phyloP scores from a whole-genome alignment of 2,888 invertebrate species.

The Oscheius onirici region DNA sequence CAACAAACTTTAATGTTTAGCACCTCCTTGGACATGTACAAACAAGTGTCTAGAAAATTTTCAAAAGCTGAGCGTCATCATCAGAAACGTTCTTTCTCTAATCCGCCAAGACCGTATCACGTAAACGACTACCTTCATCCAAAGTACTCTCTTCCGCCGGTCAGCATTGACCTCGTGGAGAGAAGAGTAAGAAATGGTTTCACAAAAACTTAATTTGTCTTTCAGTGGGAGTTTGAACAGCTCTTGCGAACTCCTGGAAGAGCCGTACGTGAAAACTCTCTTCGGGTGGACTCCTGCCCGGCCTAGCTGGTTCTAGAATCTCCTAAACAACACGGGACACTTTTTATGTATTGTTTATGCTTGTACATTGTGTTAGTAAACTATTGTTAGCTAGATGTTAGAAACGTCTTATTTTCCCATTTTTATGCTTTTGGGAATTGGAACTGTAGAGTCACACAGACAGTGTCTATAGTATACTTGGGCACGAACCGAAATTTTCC shows the following conservation, averaged over 20 bases:
- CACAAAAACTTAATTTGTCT: not conserved
- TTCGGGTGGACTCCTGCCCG: slow-evolving; percentile 15
- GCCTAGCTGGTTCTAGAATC: not conserved
- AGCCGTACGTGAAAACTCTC: slow-evolving; percentile 21
- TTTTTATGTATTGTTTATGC: too few relatives aligned
- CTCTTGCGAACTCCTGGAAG: slow-evolving; percentile 36
- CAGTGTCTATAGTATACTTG: too few relatives aligned
- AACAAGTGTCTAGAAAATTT: slow-evolving; percentile 31
- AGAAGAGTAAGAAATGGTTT: slow-evolving; percentile 34
- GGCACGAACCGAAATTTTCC: too few relatives aligned
- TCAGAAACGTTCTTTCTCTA: slow-evolving; percentile 20
- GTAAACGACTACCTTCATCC: slow-evolving; percentile 58
- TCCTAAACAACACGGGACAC: slow-evolving; percentile 6
- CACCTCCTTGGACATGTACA: slow-evolving; percentile 35
- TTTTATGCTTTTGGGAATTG: too few relatives aligned
- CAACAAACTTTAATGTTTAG: slow-evolving; percentile 20
- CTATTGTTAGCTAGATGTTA: too few relatives aligned
- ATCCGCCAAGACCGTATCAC: slow-evolving; percentile 31
- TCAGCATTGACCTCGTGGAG: slow-evolving; percentile 44
- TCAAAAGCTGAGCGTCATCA: slow-evolving; percentile 15
- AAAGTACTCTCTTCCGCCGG: slow-evolving; percentile 59
- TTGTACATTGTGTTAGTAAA: too few relatives aligned
- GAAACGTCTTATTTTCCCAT: too few relatives aligned
- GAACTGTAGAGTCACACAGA: too few relatives aligned
- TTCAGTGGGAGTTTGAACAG: slow-evolving; percentile 41